Evolutionary conservation across 2,888 invertebrate genomes (phyloP), one percentile per base, ranked within the genome.

Genomic region (Anticlea derivata): DNA sequence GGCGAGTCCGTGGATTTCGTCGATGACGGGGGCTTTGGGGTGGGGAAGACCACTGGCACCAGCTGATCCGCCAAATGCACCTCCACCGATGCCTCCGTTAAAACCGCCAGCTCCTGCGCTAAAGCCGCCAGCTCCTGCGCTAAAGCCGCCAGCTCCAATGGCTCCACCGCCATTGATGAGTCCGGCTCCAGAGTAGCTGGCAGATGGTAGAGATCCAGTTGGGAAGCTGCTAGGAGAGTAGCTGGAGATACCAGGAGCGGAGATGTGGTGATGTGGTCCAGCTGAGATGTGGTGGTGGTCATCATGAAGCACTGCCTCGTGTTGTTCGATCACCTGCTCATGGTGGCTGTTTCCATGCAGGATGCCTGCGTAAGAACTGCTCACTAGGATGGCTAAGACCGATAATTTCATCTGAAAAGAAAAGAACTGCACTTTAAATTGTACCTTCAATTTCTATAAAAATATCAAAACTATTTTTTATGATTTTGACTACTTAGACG

Each of bases 401-500:
- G 81, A 75, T 75, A 90, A 60, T 75, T 82, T 84, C 52, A 76
- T 83, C 90, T 90, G 88, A 45, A 80, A 86, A 60, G 8, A 63
- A 70, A 62, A 43, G 46, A 60, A 58, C 46, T 47, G 5, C n/a
- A n/a, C 1, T 23, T 31, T 31, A 17, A 3, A 17, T 17, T n/a
- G n/a, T n/a, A n/a, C n/a, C n/a, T n/a, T n/a, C n/a, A n/a, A n/a
- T n/a, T n/a, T n/a, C n/a, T n/a, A n/a, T n/a, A n/a, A n/a, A n/a
- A n/a, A n/a, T n/a, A n/a, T n/a, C n/a, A n/a, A n/a, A n/a, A n/a
- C n/a, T n/a, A n/a, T n/a, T n/a, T n/a, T n/a, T n/a, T n/a, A n/a
- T n/a, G 37, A 91, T 92, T 65, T 92, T 85, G 5, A 92, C 90
- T 0, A 93, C 86, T 1, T 93, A 92, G 1, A 92, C 85, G 46